Evolutionary conservation across 1,140 invertebrate genomes (phyloP).

Genomic region (Thaumatotibia leucotreta): DNA sequence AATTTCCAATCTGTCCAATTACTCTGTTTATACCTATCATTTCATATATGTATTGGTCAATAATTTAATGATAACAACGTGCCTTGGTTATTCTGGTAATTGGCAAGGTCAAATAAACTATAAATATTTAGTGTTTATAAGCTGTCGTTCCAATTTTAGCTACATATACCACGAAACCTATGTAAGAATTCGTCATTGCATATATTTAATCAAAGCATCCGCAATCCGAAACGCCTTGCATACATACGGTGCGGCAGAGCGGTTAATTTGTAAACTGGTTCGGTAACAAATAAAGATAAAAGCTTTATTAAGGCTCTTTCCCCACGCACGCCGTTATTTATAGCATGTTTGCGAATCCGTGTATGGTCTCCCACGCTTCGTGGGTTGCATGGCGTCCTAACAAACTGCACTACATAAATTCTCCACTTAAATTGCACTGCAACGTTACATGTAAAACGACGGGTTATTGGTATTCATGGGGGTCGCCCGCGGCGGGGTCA

Average conservation of each 20-base stretch:
- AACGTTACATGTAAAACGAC: neutral
- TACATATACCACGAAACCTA: neutral
- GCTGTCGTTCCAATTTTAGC: too few species aligned
- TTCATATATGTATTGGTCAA: too few species aligned
- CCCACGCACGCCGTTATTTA: conserved; percentile 5
- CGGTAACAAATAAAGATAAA: conserved; percentile 7
- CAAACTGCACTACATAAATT: conserved; percentile 12
- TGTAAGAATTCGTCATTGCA: neutral
- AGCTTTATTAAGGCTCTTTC: neutral
- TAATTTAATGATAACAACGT: too few species aligned
- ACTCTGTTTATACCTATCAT: too few species aligned
- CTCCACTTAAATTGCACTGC: neutral
- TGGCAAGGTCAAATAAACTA: too few species aligned
- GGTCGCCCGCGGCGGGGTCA: neutral
- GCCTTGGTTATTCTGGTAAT: too few species aligned
- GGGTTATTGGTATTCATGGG: neutral
- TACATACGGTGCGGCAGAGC: neutral
- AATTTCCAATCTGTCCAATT: too few species aligned
- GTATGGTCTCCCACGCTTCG: conserved; percentile 9
- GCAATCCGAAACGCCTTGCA: neutral
- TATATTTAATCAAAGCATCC: neutral
- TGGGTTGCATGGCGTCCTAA: neutral
- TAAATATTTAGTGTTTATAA: too few species aligned
- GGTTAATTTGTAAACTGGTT: neutral
- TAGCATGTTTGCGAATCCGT: conserved; percentile 1